Percentiles rank a stretch among this genome's conserved stretches.
Evolutionary conservation across 2,113 vertebrate species (phyloP).

Genomic region (Beaufortia kweichowensis): DNA sequence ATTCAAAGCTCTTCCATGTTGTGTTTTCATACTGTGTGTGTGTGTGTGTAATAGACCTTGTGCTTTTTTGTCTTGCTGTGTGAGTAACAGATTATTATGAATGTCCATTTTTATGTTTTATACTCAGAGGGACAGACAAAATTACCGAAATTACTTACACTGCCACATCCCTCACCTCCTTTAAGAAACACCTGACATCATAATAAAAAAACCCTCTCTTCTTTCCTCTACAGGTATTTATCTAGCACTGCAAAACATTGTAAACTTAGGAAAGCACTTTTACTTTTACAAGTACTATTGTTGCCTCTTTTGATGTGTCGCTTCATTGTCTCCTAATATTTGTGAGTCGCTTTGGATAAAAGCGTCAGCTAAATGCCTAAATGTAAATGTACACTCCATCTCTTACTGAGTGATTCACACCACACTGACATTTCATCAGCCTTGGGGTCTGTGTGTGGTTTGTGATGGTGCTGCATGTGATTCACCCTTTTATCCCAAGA

Average conservation of each 20-base stretch:
- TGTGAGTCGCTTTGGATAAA: no score
- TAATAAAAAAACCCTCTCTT: no score
- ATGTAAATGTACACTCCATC: conserved; percentile 51
- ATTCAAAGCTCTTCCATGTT: background rate
- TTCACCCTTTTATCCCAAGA: conserved; percentile 38
- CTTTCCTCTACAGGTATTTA: no score
- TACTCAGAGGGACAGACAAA: conserved; percentile 44
- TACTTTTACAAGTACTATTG: no score
- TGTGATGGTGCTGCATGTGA: conserved; percentile 38
- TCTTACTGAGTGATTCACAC: conserved; percentile 51
- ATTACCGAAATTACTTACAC: conserved; percentile 53
- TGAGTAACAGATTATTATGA: conserved; percentile 37
- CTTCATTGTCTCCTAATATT: no score
- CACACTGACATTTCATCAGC: conserved; percentile 44
- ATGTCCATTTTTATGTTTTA: conserved; percentile 40
- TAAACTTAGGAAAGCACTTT: no score
- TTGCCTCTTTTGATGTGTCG: no score
- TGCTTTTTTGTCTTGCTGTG: conserved; percentile 18
- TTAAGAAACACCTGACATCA: no score
- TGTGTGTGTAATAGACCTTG: conserved; percentile 5
- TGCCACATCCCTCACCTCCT: no score
- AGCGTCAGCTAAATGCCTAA: no score
- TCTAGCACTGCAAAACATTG: no score
- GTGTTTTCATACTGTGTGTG: background rate
- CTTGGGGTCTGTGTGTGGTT: conserved; percentile 38